phyloP scores from a whole-genome alignment of 2,888 invertebrate species.

The Drosophila mettleri region DNA sequence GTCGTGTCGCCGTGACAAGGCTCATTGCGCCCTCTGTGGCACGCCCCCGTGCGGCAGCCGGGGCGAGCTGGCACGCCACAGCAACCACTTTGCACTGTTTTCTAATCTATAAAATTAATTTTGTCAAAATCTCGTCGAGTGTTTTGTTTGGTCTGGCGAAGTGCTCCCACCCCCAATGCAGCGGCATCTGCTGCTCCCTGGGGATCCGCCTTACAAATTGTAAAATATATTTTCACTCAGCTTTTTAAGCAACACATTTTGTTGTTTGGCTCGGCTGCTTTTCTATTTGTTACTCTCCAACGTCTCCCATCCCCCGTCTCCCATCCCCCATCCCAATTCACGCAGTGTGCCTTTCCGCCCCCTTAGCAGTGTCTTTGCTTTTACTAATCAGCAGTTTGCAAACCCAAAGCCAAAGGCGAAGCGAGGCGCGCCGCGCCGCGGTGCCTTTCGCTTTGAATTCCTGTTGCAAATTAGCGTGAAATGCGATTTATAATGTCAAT shows the following conservation, averaged over 20 bases:
- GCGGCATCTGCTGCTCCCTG: slow-evolving; percentile 21
- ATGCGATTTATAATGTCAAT: slow-evolving; percentile 81
- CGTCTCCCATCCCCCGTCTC: background rate
- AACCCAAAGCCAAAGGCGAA: slow-evolving; percentile 27
- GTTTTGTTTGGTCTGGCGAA: slow-evolving; percentile 39
- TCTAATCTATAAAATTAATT: slow-evolving; percentile 80
- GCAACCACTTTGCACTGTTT: slow-evolving; percentile 47
- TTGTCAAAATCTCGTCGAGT: slow-evolving; percentile 67
- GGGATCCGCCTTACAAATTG: slow-evolving; percentile 49
- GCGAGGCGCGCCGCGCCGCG: background rate
- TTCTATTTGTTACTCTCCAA: slow-evolving; percentile 7
- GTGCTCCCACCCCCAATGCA: background rate
- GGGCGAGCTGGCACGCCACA: background rate
- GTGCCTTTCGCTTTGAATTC: slow-evolving; percentile 30
- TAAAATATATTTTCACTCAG: slow-evolving; percentile 69
- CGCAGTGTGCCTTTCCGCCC: background rate
- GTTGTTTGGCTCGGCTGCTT: slow-evolving; percentile 42
- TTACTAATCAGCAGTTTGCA: slow-evolving; percentile 61
- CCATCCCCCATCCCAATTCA: background rate
- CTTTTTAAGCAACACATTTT: slow-evolving; percentile 37
- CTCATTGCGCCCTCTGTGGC: slow-evolving; percentile 48
- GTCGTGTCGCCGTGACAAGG: slow-evolving; percentile 60
- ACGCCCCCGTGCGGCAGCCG: background rate
- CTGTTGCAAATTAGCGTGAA: slow-evolving; percentile 80
- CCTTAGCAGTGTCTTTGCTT: slow-evolving; percentile 8